Evolutionary conservation across 2,888 invertebrate species (phyloP).

Genomic region (Pyralis farinalis): DNA sequence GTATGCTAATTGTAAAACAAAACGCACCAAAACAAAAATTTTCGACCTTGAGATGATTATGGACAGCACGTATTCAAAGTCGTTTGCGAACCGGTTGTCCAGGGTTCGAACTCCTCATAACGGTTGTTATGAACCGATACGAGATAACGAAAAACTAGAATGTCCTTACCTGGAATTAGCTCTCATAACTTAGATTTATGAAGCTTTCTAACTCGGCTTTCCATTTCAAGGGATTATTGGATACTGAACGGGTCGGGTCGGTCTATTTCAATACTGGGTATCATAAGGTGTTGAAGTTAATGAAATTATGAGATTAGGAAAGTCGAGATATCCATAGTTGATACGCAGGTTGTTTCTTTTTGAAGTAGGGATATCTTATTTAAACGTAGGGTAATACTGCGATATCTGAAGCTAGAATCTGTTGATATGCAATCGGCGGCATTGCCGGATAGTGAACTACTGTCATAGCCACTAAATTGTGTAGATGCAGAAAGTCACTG

Average conservation of each 20-base stretch:
- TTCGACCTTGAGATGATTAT: background rate
- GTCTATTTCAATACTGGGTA: background rate
- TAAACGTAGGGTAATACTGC: too few relatives aligned
- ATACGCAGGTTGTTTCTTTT: too few relatives aligned
- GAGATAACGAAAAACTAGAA: conserved; percentile 29
- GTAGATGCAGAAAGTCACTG: too few relatives aligned
- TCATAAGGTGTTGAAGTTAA: background rate
- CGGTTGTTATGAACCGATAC: conserved; percentile 23
- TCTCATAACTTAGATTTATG: conserved; percentile 27
- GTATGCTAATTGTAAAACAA: background rate
- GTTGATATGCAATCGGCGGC: too few relatives aligned
- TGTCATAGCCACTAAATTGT: too few relatives aligned
- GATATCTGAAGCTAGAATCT: too few relatives aligned
- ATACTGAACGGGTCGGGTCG: background rate
- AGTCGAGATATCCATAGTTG: too few relatives aligned
- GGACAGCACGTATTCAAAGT: background rate
- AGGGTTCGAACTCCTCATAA: conserved; percentile 16
- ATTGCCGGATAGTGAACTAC: too few relatives aligned
- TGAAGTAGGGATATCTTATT: too few relatives aligned
- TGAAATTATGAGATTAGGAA: too few relatives aligned
- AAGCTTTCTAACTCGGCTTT: conserved; percentile 28
- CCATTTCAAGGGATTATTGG: conserved; percentile 15
- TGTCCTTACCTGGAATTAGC: conserved; percentile 30
- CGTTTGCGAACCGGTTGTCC: conserved; percentile 15
- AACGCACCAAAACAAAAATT: background rate